Evolutionary conservation across 2,113 vertebrate genomes (phyloP).

Genomic region (Haemorhous mexicanus): DNA sequence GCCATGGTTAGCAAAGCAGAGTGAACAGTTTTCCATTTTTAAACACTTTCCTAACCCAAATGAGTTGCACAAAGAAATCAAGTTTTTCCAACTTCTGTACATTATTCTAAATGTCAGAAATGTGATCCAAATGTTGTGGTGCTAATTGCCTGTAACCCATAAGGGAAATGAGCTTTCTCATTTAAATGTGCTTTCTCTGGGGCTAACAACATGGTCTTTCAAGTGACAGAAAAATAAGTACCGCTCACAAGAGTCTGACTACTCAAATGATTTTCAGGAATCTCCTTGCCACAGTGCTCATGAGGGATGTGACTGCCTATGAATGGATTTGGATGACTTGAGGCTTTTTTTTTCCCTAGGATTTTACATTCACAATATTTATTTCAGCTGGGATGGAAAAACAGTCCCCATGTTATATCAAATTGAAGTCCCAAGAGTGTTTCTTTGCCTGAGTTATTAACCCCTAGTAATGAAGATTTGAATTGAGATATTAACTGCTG

Average conservation of each 20-base stretch:
- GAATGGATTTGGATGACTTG: not conserved
- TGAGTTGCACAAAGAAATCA: not conserved
- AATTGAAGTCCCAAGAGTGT: not conserved
- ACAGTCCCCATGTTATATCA: not conserved
- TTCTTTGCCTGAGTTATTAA: slow-evolving; percentile 45
- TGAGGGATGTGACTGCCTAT: not conserved
- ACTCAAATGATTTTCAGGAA: not conserved
- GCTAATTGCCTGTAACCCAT: slow-evolving; percentile 28
- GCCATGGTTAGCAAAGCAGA: rapidly evolving
- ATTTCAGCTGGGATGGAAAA: not conserved
- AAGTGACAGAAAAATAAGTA: slow-evolving; percentile 6
- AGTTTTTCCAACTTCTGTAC: not conserved
- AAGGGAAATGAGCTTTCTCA: slow-evolving; percentile 37
- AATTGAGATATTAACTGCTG: slow-evolving; percentile 47
- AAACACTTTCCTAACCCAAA: not conserved
- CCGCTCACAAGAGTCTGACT: not conserved
- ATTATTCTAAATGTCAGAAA: slow-evolving; percentile 1
- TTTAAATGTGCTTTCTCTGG: slow-evolving; percentile 10
- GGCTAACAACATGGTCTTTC: not conserved
- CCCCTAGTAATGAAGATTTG: slow-evolving; percentile 38
- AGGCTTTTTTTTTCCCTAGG: not conserved
- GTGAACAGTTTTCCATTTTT: not conserved
- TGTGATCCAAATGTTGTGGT: not conserved
- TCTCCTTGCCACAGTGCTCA: not conserved
- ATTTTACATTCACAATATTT: slow-evolving; percentile 8